phyloP scores from a whole-genome alignment of 2,888 invertebrate genomes.

The Limnephilus auricula region DNA sequence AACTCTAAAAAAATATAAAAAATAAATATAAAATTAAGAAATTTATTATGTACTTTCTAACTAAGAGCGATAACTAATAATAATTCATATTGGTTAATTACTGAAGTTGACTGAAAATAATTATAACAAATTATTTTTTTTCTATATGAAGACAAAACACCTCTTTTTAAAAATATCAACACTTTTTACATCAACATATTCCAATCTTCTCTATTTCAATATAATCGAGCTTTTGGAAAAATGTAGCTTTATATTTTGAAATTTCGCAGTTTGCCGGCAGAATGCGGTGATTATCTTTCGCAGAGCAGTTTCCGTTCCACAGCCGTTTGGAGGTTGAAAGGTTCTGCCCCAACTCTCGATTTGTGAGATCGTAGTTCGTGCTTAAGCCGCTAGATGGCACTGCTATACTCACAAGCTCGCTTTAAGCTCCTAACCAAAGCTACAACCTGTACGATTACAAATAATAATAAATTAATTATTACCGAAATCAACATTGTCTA shows the following conservation, averaged over 20 bases:
- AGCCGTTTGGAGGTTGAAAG: not conserved
- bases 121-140: too few species aligned
- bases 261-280: not conserved
- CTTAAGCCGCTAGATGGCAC: constrained; percentile 41
- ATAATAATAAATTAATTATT: not conserved
- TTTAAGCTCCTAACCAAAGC: not conserved
- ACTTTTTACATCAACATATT: too few species aligned
- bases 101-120: too few species aligned
- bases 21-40: too few species aligned
- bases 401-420: not conserved
- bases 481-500: too few species aligned
- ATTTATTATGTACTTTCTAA: too few species aligned
- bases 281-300: not conserved
- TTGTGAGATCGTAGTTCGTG: constrained; percentile 34
- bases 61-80: too few species aligned
- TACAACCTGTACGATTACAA: not conserved
- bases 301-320: constrained; percentile 28
- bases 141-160: too few species aligned
- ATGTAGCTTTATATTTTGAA: not conserved
- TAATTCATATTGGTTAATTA: too few species aligned
- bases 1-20: too few species aligned
- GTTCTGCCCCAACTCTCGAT: not conserved
- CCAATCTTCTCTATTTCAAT: too few species aligned
- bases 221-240: not conserved
- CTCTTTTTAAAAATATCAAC: too few species aligned